Percentiles rank a stretch among this genome's conserved stretches.
phyloP scores from a whole-genome alignment of 2,113 vertebrate species.

The Heloderma charlesbogerti region DNA sequence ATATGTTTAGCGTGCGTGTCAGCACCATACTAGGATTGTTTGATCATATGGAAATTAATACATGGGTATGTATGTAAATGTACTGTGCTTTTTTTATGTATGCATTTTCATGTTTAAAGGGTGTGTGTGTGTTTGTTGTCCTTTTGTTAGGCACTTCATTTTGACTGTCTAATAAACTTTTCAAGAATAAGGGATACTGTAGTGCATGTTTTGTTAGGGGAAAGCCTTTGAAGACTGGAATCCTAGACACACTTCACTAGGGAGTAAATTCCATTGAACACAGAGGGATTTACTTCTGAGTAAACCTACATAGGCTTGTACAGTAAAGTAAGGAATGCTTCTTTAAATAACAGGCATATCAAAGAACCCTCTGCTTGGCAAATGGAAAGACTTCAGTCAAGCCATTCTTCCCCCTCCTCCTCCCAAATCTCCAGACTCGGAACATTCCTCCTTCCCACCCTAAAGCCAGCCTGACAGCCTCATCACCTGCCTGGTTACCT shows the following conservation, averaged over 20 bases:
- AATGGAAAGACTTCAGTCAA: background rate
- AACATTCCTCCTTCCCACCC: background rate
- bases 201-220: background rate
- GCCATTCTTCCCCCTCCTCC: background rate
- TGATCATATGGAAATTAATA: background rate
- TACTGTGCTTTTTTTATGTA: background rate
- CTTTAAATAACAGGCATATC: conserved; percentile 6
- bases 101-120: background rate
- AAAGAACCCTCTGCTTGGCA: background rate
- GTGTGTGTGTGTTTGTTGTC: background rate
- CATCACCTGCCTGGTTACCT: conserved; percentile 20
- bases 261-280: background rate
- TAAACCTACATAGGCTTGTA: background rate
- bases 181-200: background rate
- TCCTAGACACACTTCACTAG: background rate
- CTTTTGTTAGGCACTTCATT: background rate
- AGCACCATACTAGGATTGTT: background rate
- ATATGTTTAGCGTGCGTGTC: background rate
- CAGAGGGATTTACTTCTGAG: background rate
- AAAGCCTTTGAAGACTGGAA: background rate
- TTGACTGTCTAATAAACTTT: background rate
- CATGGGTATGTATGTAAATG: background rate
- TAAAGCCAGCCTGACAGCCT: conserved; percentile 3
- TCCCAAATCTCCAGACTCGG: background rate
- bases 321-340: background rate